Conservation (phyloP, 2,113 vertebrate genomes). For the Ornithorhynchus anatinus region DNA sequence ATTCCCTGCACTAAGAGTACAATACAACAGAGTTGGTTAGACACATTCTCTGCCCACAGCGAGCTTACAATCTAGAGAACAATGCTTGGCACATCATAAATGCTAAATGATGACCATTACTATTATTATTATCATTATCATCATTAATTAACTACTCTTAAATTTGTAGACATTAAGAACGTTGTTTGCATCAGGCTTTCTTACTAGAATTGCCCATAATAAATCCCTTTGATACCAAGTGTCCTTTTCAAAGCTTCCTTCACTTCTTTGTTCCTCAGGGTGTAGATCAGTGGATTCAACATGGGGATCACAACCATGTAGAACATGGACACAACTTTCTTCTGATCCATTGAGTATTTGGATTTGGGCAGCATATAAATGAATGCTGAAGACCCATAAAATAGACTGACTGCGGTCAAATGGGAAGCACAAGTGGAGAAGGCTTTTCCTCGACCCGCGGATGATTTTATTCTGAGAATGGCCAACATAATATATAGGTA, state of each 20-base stretch:
- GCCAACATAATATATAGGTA: not conserved
- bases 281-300: slow-evolving; percentile 24
- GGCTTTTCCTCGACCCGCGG: not conserved
- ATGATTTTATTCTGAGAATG: not conserved
- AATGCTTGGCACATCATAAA: too few relatives aligned
- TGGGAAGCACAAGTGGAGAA: not conserved
- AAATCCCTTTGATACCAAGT: not conserved
- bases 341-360: not conserved
- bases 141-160: not conserved
- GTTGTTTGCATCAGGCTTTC: not conserved
- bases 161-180: not conserved
- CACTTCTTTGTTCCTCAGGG: slow-evolving; percentile 5
- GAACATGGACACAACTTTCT: slow-evolving; percentile 3
- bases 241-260: slow-evolving; percentile 7
- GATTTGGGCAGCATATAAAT: slow-evolving; percentile 5
- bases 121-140: too few relatives aligned
- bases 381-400: slow-evolving; percentile 5
- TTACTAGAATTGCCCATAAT: not conserved
- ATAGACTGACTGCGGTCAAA: slow-evolving; percentile 4
- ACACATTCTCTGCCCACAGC: too few relatives aligned
- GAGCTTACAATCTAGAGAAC: too few relatives aligned
- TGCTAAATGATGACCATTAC: too few relatives aligned
- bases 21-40: too few relatives aligned
- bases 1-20: too few relatives aligned
- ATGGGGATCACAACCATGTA: slow-evolving; percentile 12